Evolutionary conservation across 1,140 invertebrate genomes (phyloP).

Genomic region (Muscidifurax raptorellus): DNA sequence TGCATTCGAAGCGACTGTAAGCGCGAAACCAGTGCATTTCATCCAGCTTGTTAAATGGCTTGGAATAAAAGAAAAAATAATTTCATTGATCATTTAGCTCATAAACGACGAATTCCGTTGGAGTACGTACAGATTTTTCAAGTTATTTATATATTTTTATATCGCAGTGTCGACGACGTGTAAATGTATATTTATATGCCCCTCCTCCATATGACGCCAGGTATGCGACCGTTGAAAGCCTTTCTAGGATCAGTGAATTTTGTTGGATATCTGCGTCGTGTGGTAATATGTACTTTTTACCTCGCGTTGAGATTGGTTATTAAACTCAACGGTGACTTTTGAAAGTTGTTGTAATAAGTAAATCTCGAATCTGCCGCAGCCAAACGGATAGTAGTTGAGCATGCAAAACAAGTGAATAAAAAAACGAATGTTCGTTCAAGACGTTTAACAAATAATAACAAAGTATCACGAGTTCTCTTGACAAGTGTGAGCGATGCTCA

Average conservation of each 20-base stretch:
- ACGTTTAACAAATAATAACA: slow-evolving; percentile 6
- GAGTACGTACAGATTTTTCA: slow-evolving; percentile 49
- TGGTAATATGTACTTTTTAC: slow-evolving; percentile 45
- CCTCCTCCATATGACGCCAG: slow-evolving; percentile 27
- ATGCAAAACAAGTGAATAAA: slow-evolving; percentile 12
- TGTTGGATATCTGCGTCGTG: slow-evolving; percentile 44
- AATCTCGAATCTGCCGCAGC: slow-evolving; percentile 38
- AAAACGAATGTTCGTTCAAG: slow-evolving; percentile 28
- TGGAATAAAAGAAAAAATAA: slow-evolving; percentile 29
- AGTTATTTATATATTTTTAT: slow-evolving; percentile 54
- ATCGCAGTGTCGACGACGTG: slow-evolving; percentile 44
- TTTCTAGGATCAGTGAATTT: slow-evolving; percentile 50
- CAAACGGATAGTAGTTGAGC: slow-evolving; percentile 39
- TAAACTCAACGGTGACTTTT: slow-evolving; percentile 45
- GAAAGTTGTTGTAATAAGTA: slow-evolving; percentile 47
- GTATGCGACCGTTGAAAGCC: slow-evolving; percentile 34
- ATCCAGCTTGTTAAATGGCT: slow-evolving; percentile 16
- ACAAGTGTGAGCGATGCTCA: slow-evolving; percentile 37
- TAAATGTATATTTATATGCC: slow-evolving; percentile 47
- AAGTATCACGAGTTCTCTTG: slow-evolving; percentile 41
- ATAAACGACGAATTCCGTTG: slow-evolving; percentile 46
- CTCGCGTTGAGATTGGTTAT: slow-evolving; percentile 43
- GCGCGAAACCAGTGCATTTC: slow-evolving; percentile 43
- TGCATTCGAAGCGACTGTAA: slow-evolving; percentile 32
- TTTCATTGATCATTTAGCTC: slow-evolving; percentile 48